phyloP scores from a whole-genome alignment of 2,113 vertebrate genomes.

The Cygnus buccinator region DNA sequence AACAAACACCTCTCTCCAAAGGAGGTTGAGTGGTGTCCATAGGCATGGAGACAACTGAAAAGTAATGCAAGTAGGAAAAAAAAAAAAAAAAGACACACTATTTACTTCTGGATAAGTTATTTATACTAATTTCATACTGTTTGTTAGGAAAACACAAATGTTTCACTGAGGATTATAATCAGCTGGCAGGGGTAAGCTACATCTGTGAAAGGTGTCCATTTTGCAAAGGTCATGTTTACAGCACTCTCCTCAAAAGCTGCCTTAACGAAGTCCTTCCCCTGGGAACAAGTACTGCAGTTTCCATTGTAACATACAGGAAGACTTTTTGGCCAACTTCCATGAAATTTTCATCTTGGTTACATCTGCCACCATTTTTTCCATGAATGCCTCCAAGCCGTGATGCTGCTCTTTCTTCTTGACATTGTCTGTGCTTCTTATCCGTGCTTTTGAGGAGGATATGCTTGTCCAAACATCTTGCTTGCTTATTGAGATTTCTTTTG shows the following conservation, averaged over 20 bases:
- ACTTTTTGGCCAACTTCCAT: background rate
- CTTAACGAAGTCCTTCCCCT: background rate
- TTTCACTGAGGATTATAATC: background rate
- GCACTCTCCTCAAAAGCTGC: background rate
- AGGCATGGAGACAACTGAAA: background rate
- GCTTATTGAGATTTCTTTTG: background rate
- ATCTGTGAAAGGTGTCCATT: background rate
- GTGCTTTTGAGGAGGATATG: background rate
- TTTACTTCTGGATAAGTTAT: background rate
- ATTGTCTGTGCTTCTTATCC: background rate
- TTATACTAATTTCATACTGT: background rate
- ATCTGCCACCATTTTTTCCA: background rate
- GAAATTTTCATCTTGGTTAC: background rate
- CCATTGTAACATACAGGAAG: background rate
- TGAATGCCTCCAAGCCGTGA: background rate
- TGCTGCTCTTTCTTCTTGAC: background rate
- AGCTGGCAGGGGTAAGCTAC: background rate
- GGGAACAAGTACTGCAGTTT: background rate
- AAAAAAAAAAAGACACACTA: background rate
- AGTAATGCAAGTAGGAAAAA: background rate
- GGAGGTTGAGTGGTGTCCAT: background rate
- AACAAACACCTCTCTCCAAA: background rate
- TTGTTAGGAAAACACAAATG: background rate
- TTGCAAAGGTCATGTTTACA: background rate
- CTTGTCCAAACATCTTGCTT: background rate